Evolutionary conservation across 2,113 vertebrate species (phyloP).

Genomic region (Mystacornis crossleyi): DNA sequence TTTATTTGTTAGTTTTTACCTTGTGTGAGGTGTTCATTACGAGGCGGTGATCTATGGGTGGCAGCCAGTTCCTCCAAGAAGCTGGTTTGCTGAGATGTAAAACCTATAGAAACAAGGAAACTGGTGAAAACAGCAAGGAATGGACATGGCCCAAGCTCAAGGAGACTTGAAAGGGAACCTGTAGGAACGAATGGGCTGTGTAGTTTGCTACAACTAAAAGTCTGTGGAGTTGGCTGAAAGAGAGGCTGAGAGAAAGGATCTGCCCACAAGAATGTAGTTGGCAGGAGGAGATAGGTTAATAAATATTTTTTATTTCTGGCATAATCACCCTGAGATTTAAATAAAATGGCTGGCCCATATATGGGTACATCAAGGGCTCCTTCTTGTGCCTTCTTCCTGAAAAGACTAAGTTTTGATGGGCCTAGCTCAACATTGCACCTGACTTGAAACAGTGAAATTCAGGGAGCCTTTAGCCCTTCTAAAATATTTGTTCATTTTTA

Average conservation of each 20-base stretch:
- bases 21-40: neutral
- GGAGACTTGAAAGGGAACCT: neutral
- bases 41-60: accelerated
- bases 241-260: neutral
- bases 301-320: neutral
- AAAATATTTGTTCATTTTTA: neutral
- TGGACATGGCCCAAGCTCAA: accelerated
- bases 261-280: neutral
- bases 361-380: neutral
- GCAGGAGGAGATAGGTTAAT: neutral
- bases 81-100: accelerated
- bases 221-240: neutral
- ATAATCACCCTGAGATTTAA: neutral
- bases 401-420: neutral
- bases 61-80: neutral
- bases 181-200: neutral
- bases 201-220: neutral
- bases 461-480: neutral
- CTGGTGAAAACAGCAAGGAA: neutral
- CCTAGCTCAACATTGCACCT: accelerated
- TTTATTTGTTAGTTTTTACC: neutral
- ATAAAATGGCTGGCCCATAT: neutral
- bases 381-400: neutral
- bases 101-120: neutral
- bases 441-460: neutral